phyloP scores from a whole-genome alignment of 35 echinoderm and acorn worm genomes.

The Apostichopus californicus region DNA sequence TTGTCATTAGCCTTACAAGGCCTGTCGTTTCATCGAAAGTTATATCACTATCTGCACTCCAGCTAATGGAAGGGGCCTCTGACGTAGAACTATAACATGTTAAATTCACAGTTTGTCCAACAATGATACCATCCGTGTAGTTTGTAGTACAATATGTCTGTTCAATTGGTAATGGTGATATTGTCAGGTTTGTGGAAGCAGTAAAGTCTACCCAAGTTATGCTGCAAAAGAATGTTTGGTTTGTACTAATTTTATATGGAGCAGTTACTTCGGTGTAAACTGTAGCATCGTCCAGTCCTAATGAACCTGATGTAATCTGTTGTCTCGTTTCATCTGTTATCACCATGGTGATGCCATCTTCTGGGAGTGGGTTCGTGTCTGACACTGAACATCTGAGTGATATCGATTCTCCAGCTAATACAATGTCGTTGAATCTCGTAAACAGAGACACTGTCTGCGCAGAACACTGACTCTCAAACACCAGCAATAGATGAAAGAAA shows the following conservation, averaged over 20 bases:
- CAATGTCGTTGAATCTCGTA: neutral
- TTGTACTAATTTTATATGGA: neutral
- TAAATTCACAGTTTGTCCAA: neutral
- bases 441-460: neutral
- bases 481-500: too few relatives aligned
- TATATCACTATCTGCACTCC: too few relatives aligned
- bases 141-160: neutral
- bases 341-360: neutral
- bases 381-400: neutral
- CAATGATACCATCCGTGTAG: neutral
- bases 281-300: neutral
- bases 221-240: neutral
- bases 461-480: neutral
- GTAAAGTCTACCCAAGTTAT: neutral
- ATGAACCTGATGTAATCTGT: neutral
- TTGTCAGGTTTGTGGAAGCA: neutral
- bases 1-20: too few relatives aligned
- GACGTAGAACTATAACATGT: neutral
- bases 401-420: neutral
- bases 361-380: neutral
- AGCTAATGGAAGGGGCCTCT: too few relatives aligned
- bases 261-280: neutral
- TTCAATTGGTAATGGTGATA: neutral
- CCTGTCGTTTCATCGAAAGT: too few relatives aligned
- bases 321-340: neutral